phyloP scores from a whole-genome alignment of 2,113 vertebrate genomes.

The Esox niger region DNA sequence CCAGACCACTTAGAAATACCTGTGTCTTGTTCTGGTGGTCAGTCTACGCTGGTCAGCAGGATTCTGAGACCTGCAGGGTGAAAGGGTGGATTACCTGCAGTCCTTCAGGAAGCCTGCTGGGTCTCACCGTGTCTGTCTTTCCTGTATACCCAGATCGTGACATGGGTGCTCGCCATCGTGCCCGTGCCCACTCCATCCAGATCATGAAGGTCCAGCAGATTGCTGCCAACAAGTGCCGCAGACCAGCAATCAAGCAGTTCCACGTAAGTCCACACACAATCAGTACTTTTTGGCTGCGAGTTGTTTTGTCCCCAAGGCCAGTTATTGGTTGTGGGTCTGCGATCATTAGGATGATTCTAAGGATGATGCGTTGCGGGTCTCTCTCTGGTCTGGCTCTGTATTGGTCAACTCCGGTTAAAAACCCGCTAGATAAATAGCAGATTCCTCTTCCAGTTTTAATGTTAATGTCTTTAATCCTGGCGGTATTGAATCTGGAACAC shows the following conservation, averaged over 20 bases:
- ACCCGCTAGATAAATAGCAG: constrained; percentile 52
- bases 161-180: constrained; percentile 95
- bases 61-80: too few relatives aligned
- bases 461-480: constrained; percentile 49
- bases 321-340: too few relatives aligned
- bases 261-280: constrained; percentile 81
- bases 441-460: constrained; percentile 66
- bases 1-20: too few relatives aligned
- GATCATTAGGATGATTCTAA: not conserved
- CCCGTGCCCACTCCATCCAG: constrained; percentile 93
- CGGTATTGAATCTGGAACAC: constrained; percentile 53
- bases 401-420: constrained; percentile 39
- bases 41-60: too few relatives aligned
- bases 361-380: constrained; percentile 31
- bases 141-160: constrained; percentile 79
- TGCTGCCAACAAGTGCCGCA: constrained; percentile 91
- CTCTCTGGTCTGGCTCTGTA: constrained; percentile 45
- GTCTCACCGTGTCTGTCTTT: not conserved
- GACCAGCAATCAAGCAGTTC: constrained; percentile 97
- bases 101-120: not conserved
- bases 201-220: constrained; percentile 98
- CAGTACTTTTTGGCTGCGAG: too few relatives aligned
- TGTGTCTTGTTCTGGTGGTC: too few relatives aligned
- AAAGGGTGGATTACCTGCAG: too few relatives aligned
- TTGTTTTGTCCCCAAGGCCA: too few relatives aligned